phyloP scores from a whole-genome alignment of 2,113 vertebrate species.

The Macquaria ambigua region DNA sequence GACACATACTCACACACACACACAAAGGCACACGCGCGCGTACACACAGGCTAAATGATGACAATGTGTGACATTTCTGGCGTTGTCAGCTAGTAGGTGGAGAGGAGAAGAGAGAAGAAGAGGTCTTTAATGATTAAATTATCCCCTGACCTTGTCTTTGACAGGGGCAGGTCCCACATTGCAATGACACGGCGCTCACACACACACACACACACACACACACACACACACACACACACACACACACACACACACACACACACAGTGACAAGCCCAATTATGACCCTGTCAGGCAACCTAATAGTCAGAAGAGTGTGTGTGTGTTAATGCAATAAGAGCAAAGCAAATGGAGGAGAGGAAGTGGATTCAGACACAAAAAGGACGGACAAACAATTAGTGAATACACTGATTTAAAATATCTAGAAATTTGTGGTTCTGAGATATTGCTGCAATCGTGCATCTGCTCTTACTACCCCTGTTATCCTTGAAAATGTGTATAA shows the following conservation, averaged over 20 bases:
- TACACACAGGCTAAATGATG: conserved; percentile 68
- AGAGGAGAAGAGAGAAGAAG: conserved; percentile 59
- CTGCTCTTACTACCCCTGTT: not conserved
- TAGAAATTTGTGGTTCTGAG: not conserved
- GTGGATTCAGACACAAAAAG: conserved; percentile 11
- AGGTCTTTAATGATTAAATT: conserved; percentile 87
- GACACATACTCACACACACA: conserved; percentile 21
- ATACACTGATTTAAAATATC: not conserved
- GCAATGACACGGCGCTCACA: conserved; percentile 62
- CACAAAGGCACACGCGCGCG: conserved; percentile 24
- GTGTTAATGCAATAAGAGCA: conserved; percentile 36
- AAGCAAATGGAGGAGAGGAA: conserved; percentile 31
- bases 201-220: too few relatives aligned
- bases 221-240: too few relatives aligned
- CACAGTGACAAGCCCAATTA: conserved; percentile 86
- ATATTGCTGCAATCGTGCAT: not conserved
- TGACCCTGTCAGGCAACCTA: conserved; percentile 77
- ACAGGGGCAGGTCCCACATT: conserved; percentile 78
- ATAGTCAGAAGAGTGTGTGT: conserved; percentile 52
- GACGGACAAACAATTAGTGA: not conserved
- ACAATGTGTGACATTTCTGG: conserved; percentile 71
- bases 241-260: too few relatives aligned
- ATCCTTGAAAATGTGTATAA: not conserved
- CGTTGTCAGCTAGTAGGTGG: conserved; percentile 70
- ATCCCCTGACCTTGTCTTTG: conserved; percentile 85